Evolutionary conservation across 1,140 invertebrate species (phyloP).

Genomic region (Periplaneta americana): DNA sequence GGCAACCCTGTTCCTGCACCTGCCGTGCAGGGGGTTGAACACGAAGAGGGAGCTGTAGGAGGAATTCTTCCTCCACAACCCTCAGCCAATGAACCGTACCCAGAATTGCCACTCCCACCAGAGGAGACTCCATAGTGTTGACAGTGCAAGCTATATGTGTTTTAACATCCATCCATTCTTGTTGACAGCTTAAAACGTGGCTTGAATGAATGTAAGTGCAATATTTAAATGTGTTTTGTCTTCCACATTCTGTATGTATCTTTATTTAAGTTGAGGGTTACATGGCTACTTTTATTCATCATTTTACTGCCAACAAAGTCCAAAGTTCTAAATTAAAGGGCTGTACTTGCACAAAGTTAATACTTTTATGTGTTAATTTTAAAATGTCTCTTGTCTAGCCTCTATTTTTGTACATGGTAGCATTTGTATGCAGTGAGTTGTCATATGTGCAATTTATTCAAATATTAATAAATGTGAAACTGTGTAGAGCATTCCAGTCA

Average conservation of each 20-base stretch:
- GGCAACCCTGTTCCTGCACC: conserved; percentile 41
- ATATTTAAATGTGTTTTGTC: not conserved
- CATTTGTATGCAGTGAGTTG: not conserved
- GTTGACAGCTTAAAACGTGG: not conserved
- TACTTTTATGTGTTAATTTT: not conserved
- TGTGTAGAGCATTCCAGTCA: not conserved
- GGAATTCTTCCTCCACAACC: conserved; percentile 25
- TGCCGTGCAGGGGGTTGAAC: conserved; percentile 12
- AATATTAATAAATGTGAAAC: not conserved
- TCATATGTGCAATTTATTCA: not conserved
- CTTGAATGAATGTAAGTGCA: not conserved
- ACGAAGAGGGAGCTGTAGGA: conserved; percentile 39
- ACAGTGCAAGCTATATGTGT: no score
- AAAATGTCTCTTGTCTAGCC: not conserved
- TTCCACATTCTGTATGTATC: not conserved
- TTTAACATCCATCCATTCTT: not conserved
- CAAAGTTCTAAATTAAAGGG: not conserved
- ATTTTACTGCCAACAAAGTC: not conserved
- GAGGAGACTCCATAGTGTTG: not conserved
- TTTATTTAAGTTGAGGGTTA: not conserved
- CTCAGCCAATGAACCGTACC: conserved; percentile 17
- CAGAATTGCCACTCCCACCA: conserved; percentile 6
- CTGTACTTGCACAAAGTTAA: not conserved
- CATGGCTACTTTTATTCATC: not conserved
- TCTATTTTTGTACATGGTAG: not conserved